These are phyloP conservation scores for Ancistrus triradiatus DNA, from an alignment of 2,113 vertebrate species.

Conservation along the genomic window DNA sequence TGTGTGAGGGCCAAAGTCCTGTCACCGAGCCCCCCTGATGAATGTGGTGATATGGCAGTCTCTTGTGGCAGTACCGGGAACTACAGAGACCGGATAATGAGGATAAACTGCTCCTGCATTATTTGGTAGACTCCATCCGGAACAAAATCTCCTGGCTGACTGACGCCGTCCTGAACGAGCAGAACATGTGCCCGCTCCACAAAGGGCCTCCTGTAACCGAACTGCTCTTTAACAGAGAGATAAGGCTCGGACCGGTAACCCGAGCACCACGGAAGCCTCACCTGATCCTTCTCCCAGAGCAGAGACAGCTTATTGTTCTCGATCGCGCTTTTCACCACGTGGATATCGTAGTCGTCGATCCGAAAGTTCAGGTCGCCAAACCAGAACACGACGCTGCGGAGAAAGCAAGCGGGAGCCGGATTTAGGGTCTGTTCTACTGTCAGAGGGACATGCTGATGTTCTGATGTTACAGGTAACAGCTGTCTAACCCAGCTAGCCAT, in stretches of 20 bases:
- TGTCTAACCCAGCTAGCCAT: too few relatives aligned
- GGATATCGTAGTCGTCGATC: slow-evolving; percentile 91
- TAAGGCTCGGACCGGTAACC: not conserved
- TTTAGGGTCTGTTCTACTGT: too few relatives aligned
- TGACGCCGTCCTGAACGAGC: not conserved
- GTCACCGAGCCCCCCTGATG: not conserved
- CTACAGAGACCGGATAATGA: not conserved
- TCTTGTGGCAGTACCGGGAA: slow-evolving; percentile 10
- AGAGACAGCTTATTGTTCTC: slow-evolving; percentile 85
- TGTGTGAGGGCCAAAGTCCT: too few relatives aligned
- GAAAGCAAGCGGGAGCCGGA: slow-evolving; percentile 28
- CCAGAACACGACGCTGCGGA: slow-evolving; percentile 90
- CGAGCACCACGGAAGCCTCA: slow-evolving; percentile 51
- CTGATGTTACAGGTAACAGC: too few relatives aligned
- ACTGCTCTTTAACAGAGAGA: not conserved
- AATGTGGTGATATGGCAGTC: not conserved
- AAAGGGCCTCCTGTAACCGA: slow-evolving; percentile 12
- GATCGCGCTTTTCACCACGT: slow-evolving; percentile 92
- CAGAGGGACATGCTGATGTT: too few relatives aligned
- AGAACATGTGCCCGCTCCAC: not conserved
- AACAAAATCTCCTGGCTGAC: not conserved
- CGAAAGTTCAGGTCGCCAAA: slow-evolving; percentile 98
- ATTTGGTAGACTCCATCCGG: not conserved
- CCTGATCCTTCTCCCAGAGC: slow-evolving; percentile 98
- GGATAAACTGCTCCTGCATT: not conserved